Evolutionary conservation across 37 sponge, comb jelly and placozoan genomes (phyloP), one percentile per base, ranked within the genome.

Genomic region (Mnemiopsis leidyi): DNA sequence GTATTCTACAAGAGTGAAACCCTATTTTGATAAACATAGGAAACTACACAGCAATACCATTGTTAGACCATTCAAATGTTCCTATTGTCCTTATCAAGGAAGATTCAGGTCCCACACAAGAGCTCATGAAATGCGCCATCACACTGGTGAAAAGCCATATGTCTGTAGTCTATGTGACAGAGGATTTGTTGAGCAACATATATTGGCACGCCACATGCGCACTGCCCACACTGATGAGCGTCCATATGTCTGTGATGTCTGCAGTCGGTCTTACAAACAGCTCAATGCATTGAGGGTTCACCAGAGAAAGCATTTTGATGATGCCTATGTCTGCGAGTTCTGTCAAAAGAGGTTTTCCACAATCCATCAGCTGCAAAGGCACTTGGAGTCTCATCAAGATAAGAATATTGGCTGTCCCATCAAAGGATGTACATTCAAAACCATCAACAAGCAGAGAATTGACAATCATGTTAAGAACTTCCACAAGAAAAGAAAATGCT

Each of bases 61-160:
- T n/a, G 90, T 85, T 0, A 40, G 90, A 40, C 90, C 90, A 0
- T 85, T 85, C 90, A 85, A 85, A 26, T 85, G 90, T 33, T 40
- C 61, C 90, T 85, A 85, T 26, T 85, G 90, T 33, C 48, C 39
- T 13, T 85, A 85, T 26, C 90, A 85, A 38, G 90, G 90, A 0
- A 85, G 90, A 25, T 85, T 85, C 90, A 85, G 90, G 29, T 85
- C 90, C 25, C 90, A 85, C 90, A 85, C 90, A 36, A 85, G 90
- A 26, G 90, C 90, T n/a, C 90, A 85, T 85, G 90, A 85, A 25
- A 85, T 85, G 90, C 39, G 90, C 0, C 90, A 85, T 39, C 90
- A 85, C 90, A 85, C 90, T 38, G 90, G 90, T 3, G 90, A 85
- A 37, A 85, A 85, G 36, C 90, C 90, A 2, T 85, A 36, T 23